Conservation (phyloP, 2,113 vertebrate genomes). For the Hassar affinis region DNA sequence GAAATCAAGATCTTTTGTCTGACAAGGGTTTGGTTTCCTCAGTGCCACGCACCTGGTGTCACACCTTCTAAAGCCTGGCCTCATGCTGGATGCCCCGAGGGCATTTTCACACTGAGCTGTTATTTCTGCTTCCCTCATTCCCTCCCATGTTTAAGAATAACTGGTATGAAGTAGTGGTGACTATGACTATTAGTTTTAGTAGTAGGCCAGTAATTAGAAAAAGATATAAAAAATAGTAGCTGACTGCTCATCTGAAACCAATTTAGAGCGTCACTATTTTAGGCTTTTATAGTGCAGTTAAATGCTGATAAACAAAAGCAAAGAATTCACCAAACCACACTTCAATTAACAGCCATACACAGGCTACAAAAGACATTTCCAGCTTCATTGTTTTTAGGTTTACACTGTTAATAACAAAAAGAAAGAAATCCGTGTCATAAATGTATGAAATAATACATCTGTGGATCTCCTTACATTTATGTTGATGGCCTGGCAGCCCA, state of each 20-base stretch:
- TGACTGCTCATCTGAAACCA: background rate
- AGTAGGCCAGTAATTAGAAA: background rate
- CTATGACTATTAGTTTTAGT: background rate
- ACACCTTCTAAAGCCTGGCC: conserved; percentile 23
- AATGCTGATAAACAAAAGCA: background rate
- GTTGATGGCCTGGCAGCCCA: background rate
- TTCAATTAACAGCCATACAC: background rate
- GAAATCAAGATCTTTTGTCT: conserved; percentile 40
- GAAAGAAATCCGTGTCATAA: background rate
- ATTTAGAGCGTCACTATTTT: background rate
- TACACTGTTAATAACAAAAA: background rate
- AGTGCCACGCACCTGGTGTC: conserved; percentile 6
- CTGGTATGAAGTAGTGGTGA: background rate
- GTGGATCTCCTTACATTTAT: background rate
- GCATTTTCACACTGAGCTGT: conserved; percentile 10
- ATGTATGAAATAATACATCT: background rate
- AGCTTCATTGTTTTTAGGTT: background rate
- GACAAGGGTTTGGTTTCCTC: conserved; percentile 29
- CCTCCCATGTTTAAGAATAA: background rate
- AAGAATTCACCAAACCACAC: background rate
- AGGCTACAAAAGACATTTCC: background rate
- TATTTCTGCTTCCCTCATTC: conserved; percentile 13
- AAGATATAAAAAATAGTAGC: background rate
- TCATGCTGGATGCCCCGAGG: conserved; percentile 22
- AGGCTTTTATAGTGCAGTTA: background rate